Conservation (phyloP, 30 jellyfish, hydroid and myxozoan species). For the Euphysa ruthae region DNA sequence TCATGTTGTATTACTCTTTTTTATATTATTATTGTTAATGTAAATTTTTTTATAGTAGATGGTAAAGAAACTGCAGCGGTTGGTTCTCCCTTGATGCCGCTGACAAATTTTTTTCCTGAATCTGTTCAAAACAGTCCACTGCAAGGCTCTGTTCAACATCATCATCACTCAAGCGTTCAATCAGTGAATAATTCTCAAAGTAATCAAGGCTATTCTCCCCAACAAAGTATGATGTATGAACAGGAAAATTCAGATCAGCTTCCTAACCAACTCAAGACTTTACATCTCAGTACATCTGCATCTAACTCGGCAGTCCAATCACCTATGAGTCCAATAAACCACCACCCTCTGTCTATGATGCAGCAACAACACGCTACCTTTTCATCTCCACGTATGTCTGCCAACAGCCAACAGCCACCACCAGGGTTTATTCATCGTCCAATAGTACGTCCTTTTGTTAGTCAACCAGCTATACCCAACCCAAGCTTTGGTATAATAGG, state of each 20-base stretch:
- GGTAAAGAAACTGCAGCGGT: neutral
- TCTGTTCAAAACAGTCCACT: neutral
- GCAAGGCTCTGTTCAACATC: neutral
- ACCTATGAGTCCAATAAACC: slow-evolving; percentile 26
- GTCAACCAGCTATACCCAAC: slow-evolving; percentile 22
- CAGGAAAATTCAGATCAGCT: neutral
- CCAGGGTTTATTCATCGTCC: slow-evolving; percentile 8
- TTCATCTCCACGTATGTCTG: slow-evolving; percentile 1
- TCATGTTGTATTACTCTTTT: too few relatives aligned
- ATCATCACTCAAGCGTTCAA: too few relatives aligned
- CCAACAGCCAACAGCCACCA: slow-evolving; percentile 29
- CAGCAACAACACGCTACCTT: slow-evolving; percentile 27
- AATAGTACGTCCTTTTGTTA: neutral
- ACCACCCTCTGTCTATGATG: slow-evolving; percentile 48
- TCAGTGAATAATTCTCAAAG: neutral
- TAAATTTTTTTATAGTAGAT: neutral
- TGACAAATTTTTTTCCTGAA: slow-evolving; percentile 1
- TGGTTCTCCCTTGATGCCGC: neutral
- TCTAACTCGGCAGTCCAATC: neutral
- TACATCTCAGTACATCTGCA: neutral
- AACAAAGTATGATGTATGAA: neutral
- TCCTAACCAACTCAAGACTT: neutral
- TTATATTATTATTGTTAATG: neutral
- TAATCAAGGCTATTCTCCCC: neutral
- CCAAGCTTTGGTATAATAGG: slow-evolving; percentile 71